Base-by-base conservation (phyloP, 2,888 invertebrate species). In the Nephrotoma guestfalica region DNA sequence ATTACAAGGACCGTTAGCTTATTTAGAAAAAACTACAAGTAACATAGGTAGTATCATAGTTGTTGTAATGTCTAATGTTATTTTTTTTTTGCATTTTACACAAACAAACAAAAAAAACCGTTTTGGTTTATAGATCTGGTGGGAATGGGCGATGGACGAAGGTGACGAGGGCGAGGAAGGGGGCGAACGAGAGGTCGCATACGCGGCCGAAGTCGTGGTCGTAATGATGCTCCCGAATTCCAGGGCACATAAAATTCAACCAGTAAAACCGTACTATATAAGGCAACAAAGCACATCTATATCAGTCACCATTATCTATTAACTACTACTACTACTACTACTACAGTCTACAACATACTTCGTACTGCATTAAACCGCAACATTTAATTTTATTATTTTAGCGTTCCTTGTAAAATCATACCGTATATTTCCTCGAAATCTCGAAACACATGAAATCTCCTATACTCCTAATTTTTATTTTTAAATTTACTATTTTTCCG, bases 131-230 rank as follows among this genome's bases (percentile, higher is more conserved):
- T 90, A 93, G 93, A 93, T 87, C 92, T 93, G 92, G 93, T 93
- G 92, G 94, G 97, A 87, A 93, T 97, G 93, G 95, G 96, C 86
- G 96, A 96, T 91, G 95, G 96, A 91, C 92, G 96, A 89, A 95
- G 96, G 95, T 96, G 96, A 96, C 96, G 96, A 93, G 96, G 95
- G 93, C 94, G 96, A 92, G 96, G 95, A 94, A 95, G 96, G 95
- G 96, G 96, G 94, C 94, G 96, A 93, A 96, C 96, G 89, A 94
- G 95, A 92, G 95, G 96, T 91, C 93, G 94, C 91, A 94, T 94
- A 92, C 94, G 95, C 93, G 95, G 95, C 91, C 94, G 95, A 92
- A 95, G 95, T 92, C 92, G 93, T 88, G 92, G 93, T 88, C 87
- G 87, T 87, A 88, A 87, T 86, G 87, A 86, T 87, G 88, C 88